A percentile compares a stretch with the other conserved stretches of the same genome.
Conservation (phyloP, 2,888 invertebrate genomes). For the Sarcophaga rosellei region DNA sequence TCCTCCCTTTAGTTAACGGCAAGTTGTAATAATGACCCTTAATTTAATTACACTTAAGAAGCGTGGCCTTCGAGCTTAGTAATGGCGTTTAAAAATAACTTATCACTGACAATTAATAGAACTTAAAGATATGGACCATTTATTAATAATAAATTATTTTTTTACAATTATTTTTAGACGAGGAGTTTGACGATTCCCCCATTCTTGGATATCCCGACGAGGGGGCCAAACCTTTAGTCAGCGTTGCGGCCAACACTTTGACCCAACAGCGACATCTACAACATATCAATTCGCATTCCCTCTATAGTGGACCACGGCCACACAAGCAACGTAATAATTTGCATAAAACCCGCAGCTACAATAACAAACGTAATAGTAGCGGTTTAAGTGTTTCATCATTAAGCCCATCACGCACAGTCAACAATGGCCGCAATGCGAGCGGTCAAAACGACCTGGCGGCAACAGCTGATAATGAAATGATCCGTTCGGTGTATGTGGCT, state of each 20-base stretch:
- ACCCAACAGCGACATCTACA: constrained; percentile 71
- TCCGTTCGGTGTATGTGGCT: constrained; percentile 75
- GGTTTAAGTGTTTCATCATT: constrained; percentile 74
- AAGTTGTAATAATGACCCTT: no score
- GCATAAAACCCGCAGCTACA: constrained; percentile 72
- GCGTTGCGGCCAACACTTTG: constrained; percentile 34
- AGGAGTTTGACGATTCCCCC: constrained; percentile 76
- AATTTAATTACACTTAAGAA: no score
- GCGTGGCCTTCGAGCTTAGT: no score
- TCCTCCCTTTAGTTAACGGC: no score
- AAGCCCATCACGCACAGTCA: constrained; percentile 68
- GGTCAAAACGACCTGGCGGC: constrained; percentile 37
- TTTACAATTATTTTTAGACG: constrained; percentile 67
- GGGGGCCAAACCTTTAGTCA: constrained; percentile 70
- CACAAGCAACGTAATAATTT: constrained; percentile 77
- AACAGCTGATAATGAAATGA: constrained; percentile 72
- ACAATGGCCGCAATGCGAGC: constrained; percentile 67
- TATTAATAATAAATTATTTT: background rate
- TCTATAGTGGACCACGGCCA: constrained; percentile 77
- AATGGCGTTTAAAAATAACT: no score
- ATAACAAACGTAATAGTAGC: constrained; percentile 65
- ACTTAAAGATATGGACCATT: no score
- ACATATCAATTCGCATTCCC: constrained; percentile 77
- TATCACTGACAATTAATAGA: background rate
- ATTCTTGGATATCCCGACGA: constrained; percentile 79